Percentiles rank a stretch among this genome's conserved stretches.
phyloP scores from a whole-genome alignment of 2,797 vertebrate genomes.

The Mormyrops attenuatus region DNA sequence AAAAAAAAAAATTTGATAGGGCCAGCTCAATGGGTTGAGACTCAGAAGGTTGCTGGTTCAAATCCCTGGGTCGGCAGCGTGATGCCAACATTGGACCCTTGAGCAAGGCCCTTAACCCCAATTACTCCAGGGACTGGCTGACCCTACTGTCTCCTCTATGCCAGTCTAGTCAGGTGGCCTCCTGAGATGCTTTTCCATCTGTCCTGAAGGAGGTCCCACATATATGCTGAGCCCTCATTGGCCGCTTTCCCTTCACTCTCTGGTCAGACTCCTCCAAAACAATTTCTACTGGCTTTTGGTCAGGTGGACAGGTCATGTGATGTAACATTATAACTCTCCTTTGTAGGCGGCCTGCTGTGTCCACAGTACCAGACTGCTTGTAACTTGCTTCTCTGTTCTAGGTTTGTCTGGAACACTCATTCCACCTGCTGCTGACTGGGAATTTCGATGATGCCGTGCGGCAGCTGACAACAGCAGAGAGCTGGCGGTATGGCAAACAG shows the following conservation, averaged over 20 bases:
- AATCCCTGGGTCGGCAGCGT: background rate
- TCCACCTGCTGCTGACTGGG: constrained; percentile 73
- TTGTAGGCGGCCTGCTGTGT: background rate
- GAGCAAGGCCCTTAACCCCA: background rate
- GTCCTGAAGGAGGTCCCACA: background rate
- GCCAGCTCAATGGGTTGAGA: background rate
- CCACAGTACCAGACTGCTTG: background rate
- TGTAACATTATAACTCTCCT: background rate
- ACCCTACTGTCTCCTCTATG: background rate
- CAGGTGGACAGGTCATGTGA: background rate
- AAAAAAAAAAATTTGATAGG: background rate
- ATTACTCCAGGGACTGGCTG: background rate
- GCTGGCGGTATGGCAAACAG: constrained; percentile 75
- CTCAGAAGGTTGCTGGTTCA: background rate
- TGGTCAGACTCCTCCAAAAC: background rate
- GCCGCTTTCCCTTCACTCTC: background rate
- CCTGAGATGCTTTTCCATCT: background rate
- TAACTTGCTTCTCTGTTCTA: constrained; percentile 41
- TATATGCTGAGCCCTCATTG: background rate
- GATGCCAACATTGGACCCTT: background rate
- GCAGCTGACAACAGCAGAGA: constrained; percentile 67
- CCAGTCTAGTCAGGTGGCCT: background rate
- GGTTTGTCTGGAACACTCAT: constrained; percentile 79
- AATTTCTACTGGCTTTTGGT: background rate
- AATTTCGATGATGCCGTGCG: constrained; percentile 68